A percentile compares a stretch with the other conserved stretches of the same genome.
Conservation (phyloP, 2,113 vertebrate genomes). For the Cairina moschata region DNA sequence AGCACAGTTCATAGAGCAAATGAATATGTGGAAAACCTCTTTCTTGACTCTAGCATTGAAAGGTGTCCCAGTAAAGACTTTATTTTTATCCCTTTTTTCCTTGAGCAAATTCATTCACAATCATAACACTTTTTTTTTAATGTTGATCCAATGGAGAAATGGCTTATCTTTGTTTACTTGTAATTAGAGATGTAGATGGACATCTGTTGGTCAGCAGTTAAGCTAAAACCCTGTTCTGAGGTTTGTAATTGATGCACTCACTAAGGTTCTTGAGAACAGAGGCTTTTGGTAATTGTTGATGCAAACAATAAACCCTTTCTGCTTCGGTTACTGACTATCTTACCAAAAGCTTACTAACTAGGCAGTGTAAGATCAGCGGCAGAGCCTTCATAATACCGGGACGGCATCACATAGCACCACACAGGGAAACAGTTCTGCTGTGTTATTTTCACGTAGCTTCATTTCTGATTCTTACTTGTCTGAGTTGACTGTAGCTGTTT, state of each 20-base stretch:
- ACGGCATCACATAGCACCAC: background rate
- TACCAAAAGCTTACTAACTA: background rate
- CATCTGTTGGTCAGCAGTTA: constrained; percentile 14
- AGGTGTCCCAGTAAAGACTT: background rate
- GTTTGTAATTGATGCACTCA: background rate
- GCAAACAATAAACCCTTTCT: background rate
- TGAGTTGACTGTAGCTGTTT: background rate
- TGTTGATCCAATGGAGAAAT: background rate
- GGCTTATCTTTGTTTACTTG: constrained; percentile 2
- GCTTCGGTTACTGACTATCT: background rate
- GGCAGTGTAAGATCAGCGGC: background rate
- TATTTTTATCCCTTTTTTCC: background rate
- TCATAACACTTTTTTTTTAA: background rate
- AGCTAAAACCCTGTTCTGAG: background rate
- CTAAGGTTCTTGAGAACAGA: background rate
- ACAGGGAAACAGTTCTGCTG: background rate
- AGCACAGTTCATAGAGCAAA: background rate
- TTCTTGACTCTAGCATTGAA: background rate
- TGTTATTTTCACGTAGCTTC: background rate
- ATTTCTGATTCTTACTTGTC: background rate
- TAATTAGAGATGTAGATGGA: background rate
- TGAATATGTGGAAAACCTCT: background rate
- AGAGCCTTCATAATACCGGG: background rate
- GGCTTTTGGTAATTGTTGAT: background rate
- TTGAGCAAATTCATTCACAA: background rate